Evolutionary conservation across 1,140 invertebrate genomes (phyloP).

Genomic region (Drosophila hydei): DNA sequence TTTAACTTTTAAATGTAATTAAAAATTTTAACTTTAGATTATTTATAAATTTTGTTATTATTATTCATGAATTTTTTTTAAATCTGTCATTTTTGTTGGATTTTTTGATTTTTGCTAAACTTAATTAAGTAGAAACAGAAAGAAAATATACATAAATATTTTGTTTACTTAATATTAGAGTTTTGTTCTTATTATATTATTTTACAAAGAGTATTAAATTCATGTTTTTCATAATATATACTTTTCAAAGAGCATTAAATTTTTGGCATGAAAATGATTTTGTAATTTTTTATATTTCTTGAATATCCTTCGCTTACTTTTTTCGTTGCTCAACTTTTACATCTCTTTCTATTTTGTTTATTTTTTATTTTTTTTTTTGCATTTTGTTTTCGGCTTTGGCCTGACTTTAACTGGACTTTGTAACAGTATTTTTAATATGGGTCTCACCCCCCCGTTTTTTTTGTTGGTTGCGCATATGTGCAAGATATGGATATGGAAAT

Average conservation of each 20-base stretch:
- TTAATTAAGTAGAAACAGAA: too few relatives aligned
- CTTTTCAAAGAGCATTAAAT: slow-evolving; percentile 6
- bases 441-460: not conserved
- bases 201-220: too few relatives aligned
- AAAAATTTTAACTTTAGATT: too few relatives aligned
- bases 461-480: slow-evolving; percentile 35
- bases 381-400: slow-evolving; percentile 41
- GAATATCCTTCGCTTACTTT: not conserved
- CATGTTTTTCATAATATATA: too few relatives aligned
- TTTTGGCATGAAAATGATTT: not conserved
- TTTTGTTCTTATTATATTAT: too few relatives aligned
- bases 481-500: slow-evolving; percentile 73
- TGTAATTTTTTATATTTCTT: slow-evolving; percentile 11
- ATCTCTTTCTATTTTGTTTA: slow-evolving; percentile 29
- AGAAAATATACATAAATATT: too few relatives aligned
- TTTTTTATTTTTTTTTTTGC: slow-evolving; percentile 25
- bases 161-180: too few relatives aligned
- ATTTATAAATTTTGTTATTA: too few relatives aligned
- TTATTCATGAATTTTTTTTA: too few relatives aligned
- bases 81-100: too few relatives aligned
- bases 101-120: too few relatives aligned
- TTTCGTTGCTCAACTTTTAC: slow-evolving; percentile 32
- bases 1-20: too few relatives aligned
- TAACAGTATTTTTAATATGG: slow-evolving; percentile 25
- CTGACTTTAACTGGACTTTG: slow-evolving; percentile 35